Conservation (phyloP, 1,140 invertebrate species). For the Pollicipes pollicipes region DNA sequence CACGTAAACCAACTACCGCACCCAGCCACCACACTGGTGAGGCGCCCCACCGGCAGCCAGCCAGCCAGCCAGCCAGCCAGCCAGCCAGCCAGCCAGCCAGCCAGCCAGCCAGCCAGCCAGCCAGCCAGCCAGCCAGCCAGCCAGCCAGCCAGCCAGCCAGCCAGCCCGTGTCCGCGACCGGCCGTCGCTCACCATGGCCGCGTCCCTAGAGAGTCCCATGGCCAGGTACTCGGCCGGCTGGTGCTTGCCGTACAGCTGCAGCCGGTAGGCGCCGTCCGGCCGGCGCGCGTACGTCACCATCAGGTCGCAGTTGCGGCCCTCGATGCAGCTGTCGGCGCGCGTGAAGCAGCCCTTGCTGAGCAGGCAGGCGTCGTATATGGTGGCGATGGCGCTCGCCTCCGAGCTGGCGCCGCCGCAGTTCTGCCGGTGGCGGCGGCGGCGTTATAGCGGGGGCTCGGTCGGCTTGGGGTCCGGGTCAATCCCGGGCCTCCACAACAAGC, state of each 20-base stretch:
- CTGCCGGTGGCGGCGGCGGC: background rate
- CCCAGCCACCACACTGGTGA: no score
- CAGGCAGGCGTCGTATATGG: conserved; percentile 54
- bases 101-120: no score
- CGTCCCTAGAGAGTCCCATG: conserved; percentile 49
- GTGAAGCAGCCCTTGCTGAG: conserved; percentile 63
- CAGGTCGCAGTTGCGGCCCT: conserved; percentile 39
- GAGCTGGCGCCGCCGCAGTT: background rate
- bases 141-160: no score
- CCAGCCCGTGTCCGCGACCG: background rate
- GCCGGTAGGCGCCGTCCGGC: conserved; percentile 23
- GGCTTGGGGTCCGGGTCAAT: no score
- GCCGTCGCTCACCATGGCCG: conserved; percentile 40
- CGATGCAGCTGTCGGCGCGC: conserved; percentile 43
- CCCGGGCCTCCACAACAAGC: no score
- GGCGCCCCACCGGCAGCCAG: no score
- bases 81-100: no score
- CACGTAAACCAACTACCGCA: no score
- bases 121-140: no score
- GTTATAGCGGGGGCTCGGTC: no score
- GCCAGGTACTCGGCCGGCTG: conserved; percentile 44
- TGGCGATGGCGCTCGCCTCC: background rate
- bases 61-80: no score
- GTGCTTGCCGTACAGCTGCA: conserved; percentile 15
- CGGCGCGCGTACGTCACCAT: conserved; percentile 37